Conservation (phyloP, 37 sponge, comb jelly and placozoan genomes). For the Theonella swinhoei region DNA sequence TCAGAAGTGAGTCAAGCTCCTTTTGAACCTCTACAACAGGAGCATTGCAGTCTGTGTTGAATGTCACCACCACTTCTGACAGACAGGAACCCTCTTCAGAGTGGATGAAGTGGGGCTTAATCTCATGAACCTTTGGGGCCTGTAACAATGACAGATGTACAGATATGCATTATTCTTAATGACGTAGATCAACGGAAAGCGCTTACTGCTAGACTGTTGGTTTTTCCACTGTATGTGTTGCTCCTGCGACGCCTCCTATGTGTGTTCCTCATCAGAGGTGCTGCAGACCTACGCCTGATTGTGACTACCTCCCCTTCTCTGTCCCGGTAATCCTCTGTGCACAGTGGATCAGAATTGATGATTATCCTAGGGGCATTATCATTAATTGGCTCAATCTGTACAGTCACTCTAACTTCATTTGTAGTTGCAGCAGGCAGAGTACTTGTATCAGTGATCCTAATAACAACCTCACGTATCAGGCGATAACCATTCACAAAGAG, state of each 20-base stretch:
- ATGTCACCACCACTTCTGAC: constrained; percentile 13
- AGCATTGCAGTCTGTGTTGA: constrained; percentile 26
- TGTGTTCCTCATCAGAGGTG: too few relatives aligned
- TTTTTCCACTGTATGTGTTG: too few relatives aligned
- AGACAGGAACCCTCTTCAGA: background rate
- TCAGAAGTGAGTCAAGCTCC: constrained; percentile 9
- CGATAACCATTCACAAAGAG: background rate
- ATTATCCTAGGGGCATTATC: constrained; percentile 40
- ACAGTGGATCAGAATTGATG: constrained; percentile 4
- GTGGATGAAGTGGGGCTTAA: background rate
- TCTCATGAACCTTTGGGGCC: background rate
- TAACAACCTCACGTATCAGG: constrained; percentile 2
- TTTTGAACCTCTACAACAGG: constrained; percentile 21
- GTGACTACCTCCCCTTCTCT: background rate
- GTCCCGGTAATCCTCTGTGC: background rate
- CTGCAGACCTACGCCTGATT: constrained; percentile 3
- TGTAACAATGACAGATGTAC: background rate
- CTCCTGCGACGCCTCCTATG: too few relatives aligned
- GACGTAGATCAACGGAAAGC: too few relatives aligned
- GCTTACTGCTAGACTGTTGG: too few relatives aligned
- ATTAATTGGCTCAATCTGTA: constrained; percentile 26
- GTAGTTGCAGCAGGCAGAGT: background rate
- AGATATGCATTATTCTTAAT: background rate
- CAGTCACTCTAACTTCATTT: background rate
- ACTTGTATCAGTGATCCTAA: constrained; percentile 26